Conservation (phyloP, 2,113 vertebrate species). For the Phylloscopus trochilus region DNA sequence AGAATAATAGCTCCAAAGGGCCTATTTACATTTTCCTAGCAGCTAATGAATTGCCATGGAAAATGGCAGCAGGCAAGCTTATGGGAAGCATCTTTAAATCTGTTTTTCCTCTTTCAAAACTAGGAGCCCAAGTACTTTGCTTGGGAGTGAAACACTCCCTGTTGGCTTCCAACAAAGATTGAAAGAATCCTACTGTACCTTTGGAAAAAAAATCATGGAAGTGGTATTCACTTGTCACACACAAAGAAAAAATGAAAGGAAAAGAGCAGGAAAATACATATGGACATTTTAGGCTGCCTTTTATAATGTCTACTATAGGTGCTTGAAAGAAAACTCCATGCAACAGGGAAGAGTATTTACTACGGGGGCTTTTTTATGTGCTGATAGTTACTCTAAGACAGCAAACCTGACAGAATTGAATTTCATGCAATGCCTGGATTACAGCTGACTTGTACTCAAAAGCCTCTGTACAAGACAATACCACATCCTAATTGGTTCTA, state of each 20-base stretch:
- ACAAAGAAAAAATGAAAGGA: neutral
- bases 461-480: neutral
- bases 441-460: neutral
- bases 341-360: neutral
- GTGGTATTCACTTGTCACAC: neutral
- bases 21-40: slow-evolving; percentile 5
- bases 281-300: neutral
- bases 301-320: neutral
- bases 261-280: neutral
- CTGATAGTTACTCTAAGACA: neutral
- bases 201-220: neutral
- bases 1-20: slow-evolving; percentile 31
- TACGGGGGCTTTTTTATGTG: neutral
- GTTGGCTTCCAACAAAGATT: neutral
- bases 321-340: neutral
- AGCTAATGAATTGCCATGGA: slow-evolving; percentile 28
- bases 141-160: neutral
- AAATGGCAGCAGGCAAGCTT: slow-evolving; percentile 24
- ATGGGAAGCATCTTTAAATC: slow-evolving; percentile 11
- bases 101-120: neutral
- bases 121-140: neutral
- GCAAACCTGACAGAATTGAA: neutral
- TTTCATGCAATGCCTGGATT: neutral
- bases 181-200: neutral
- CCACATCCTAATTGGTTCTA: neutral